Percentiles rank a stretch among this genome's conserved stretches.
phyloP scores from a whole-genome alignment of 2,888 invertebrate species.

The Sminthurinus aureus region DNA sequence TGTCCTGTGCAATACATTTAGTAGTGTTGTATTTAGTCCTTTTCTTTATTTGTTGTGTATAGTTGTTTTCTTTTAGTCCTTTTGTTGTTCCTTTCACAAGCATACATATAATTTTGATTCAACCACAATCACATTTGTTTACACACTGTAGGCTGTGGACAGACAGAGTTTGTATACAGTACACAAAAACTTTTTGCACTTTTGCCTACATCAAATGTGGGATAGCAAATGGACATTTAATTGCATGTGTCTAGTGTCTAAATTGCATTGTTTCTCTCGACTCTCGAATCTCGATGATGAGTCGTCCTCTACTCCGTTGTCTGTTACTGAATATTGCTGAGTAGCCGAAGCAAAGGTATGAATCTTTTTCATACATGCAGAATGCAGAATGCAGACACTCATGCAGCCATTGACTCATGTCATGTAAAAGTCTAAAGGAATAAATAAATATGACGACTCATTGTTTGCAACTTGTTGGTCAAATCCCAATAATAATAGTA shows the following conservation, averaged over 20 bases:
- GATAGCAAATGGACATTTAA: constrained; percentile 39
- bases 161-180: not conserved
- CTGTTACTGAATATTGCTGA: too few relatives aligned
- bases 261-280: constrained; percentile 29
- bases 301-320: not conserved
- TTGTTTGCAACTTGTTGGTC: constrained; percentile 20
- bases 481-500: constrained; percentile 15
- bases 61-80: too few relatives aligned
- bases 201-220: not conserved
- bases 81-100: too few relatives aligned
- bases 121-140: too few relatives aligned
- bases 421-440: not conserved
- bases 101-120: too few relatives aligned
- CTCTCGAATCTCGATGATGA: not conserved
- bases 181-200: not conserved
- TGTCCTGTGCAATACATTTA: not conserved
- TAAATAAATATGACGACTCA: constrained; percentile 13
- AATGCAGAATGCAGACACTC: too few relatives aligned
- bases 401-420: not conserved
- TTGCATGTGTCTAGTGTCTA: constrained; percentile 33
- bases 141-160: too few relatives aligned
- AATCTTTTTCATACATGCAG: too few relatives aligned
- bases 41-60: not conserved
- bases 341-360: too few relatives aligned
- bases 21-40: not conserved